phyloP scores from a whole-genome alignment of 2,888 invertebrate genomes.

The Trachelus troglodyta region DNA sequence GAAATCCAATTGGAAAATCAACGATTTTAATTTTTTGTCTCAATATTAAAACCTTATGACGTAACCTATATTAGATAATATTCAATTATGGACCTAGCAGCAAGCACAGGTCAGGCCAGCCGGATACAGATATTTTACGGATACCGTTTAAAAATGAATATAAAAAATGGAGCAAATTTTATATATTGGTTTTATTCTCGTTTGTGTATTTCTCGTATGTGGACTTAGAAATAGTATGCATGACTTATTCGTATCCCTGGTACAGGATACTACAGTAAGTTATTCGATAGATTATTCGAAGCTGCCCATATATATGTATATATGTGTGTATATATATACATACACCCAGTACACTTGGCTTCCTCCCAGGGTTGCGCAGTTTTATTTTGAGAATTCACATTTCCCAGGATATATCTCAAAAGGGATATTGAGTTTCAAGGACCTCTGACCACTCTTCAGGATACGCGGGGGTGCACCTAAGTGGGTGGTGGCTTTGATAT shows the following conservation, averaged over 20 bases:
- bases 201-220: not conserved
- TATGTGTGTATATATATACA: too few relatives aligned
- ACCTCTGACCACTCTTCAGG: slow-evolving; percentile 38
- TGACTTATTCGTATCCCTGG: not conserved
- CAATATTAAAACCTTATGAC: not conserved
- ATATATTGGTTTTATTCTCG: not conserved
- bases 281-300: not conserved
- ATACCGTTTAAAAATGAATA: not conserved
- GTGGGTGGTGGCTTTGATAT: slow-evolving; percentile 56
- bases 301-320: not conserved
- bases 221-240: not conserved
- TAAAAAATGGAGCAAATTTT: not conserved
- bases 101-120: not conserved
- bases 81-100: not conserved
- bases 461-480: slow-evolving; percentile 34
- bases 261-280: not conserved
- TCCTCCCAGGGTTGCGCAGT: slow-evolving; percentile 1
- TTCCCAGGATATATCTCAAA: slow-evolving; percentile 45
- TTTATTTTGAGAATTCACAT: slow-evolving; percentile 49
- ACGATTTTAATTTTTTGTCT: not conserved
- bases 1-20: too few relatives aligned
- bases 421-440: slow-evolving; percentile 42
- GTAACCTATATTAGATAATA: not conserved
- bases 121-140: too few relatives aligned
- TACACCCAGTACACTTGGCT: not conserved